Evolutionary conservation across 1,140 invertebrate genomes (phyloP).

Genomic region (Bombus waltoni): DNA sequence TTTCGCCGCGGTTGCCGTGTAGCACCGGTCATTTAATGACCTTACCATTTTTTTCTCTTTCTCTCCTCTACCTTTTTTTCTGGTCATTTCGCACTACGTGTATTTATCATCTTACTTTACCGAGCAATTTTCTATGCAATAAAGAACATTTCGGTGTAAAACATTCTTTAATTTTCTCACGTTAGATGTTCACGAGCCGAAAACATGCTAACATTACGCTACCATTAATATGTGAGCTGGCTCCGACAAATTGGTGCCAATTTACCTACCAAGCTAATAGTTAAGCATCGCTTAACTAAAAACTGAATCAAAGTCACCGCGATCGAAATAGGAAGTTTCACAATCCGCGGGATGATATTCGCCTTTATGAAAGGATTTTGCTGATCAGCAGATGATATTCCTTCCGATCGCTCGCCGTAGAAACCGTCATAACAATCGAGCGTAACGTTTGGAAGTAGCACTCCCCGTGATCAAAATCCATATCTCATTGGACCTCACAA

Average conservation of each 20-base stretch:
- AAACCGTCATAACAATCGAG: conserved; percentile 31
- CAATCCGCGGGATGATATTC: conserved; percentile 16
- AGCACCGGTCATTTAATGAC: background rate
- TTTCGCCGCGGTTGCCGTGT: background rate
- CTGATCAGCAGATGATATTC: background rate
- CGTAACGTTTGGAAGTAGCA: conserved; percentile 37
- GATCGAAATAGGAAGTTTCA: conserved; percentile 1
- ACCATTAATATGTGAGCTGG: background rate
- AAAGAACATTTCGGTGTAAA: background rate
- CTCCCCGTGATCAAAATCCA: conserved; percentile 53
- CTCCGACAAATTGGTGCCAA: fast-evolving
- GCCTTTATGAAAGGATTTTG: background rate
- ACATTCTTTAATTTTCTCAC: background rate
- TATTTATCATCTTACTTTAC: no score
- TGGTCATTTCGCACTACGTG: background rate
- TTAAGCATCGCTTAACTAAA: background rate
- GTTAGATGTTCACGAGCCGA: background rate
- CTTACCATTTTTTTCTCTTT: background rate
- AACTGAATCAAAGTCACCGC: background rate
- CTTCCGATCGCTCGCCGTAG: conserved; percentile 11
- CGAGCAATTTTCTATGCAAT: background rate
- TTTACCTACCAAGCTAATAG: background rate
- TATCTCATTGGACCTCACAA: conserved; percentile 36
- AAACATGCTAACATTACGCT: background rate
- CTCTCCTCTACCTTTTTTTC: background rate